These are phyloP conservation scores for Neoscelio sp. DNA, from an alignment of 2,888 invertebrate species.

Conservation along the genomic window DNA sequence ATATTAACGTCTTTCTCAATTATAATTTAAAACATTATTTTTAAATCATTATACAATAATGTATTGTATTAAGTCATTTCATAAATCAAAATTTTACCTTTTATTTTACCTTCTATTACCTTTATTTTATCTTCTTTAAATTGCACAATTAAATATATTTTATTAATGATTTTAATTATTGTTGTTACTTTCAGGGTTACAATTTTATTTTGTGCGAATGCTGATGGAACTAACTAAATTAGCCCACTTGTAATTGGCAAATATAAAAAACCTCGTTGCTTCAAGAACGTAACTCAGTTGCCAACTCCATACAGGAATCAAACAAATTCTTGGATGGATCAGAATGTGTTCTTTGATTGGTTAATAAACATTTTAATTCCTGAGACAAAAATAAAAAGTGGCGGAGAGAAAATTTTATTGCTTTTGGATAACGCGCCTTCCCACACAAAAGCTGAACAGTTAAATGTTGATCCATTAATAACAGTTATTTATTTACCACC, in stretches of 20 bases:
- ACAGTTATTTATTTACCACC: slow-evolving; percentile 20
- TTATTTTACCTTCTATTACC: too few species aligned
- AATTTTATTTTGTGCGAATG: slow-evolving; percentile 30
- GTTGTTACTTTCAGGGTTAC: slow-evolving; percentile 25
- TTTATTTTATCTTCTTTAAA: background rate
- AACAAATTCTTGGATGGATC: slow-evolving; percentile 19
- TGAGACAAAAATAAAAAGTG: slow-evolving; percentile 1
- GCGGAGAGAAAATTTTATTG: slow-evolving; percentile 13
- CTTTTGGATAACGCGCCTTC: slow-evolving; percentile 35
- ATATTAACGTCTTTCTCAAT: too few species aligned
- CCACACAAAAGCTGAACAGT: slow-evolving; percentile 10
- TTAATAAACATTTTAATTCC: slow-evolving; percentile 18
- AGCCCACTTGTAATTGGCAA: slow-evolving; percentile 14
- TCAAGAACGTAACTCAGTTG: slow-evolving; percentile 11
- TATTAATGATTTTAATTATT: too few species aligned
- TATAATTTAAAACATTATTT: too few species aligned
- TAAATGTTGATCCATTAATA: slow-evolving; percentile 23
- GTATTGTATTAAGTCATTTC: too few species aligned
- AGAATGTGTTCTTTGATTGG: slow-evolving; percentile 21
- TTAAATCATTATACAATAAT: too few species aligned
- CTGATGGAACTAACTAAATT: slow-evolving; percentile 11
- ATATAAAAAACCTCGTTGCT: slow-evolving; percentile 7
- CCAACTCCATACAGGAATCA: slow-evolving; percentile 15
- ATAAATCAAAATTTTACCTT: too few species aligned
- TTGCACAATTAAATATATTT: background rate